phyloP scores from a whole-genome alignment of 2,888 invertebrate genomes.

The Tipula vernalis region DNA sequence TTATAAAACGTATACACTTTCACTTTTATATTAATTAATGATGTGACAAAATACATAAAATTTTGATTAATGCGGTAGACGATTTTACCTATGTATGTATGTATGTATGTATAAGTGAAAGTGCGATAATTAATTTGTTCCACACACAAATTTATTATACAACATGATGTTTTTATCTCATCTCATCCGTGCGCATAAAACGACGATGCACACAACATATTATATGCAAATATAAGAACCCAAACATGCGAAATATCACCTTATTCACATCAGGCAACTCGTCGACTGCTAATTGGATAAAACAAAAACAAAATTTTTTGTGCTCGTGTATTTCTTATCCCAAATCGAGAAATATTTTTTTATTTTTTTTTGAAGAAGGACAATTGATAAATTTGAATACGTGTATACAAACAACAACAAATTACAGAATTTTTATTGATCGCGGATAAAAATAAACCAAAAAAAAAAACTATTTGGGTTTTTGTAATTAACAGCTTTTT shows the following conservation, averaged over 20 bases:
- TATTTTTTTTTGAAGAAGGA: not conserved
- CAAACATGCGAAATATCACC: not conserved
- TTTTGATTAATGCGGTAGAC: not conserved
- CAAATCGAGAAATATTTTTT: not conserved
- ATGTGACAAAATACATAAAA: not conserved
- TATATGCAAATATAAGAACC: not conserved
- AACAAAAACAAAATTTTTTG: not conserved
- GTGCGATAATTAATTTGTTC: not conserved
- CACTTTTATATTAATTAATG: not conserved
- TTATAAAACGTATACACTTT: not conserved
- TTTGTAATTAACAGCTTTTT: not conserved
- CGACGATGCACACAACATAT: not conserved
- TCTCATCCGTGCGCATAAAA: not conserved
- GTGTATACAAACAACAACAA: not conserved
- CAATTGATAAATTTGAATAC: not conserved
- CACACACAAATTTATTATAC: not conserved
- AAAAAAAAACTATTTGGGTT: not conserved
- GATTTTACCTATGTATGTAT: not conserved
- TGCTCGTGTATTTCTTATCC: constrained; percentile 7
- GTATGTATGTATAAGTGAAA: not conserved
- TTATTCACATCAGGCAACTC: not conserved
- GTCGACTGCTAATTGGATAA: constrained; percentile 8
- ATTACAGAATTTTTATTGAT: not conserved
- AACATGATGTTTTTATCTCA: not conserved
- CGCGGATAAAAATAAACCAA: not conserved